Conservation (phyloP, 2,888 invertebrate genomes). For the Eutolmus rufibarbis region DNA sequence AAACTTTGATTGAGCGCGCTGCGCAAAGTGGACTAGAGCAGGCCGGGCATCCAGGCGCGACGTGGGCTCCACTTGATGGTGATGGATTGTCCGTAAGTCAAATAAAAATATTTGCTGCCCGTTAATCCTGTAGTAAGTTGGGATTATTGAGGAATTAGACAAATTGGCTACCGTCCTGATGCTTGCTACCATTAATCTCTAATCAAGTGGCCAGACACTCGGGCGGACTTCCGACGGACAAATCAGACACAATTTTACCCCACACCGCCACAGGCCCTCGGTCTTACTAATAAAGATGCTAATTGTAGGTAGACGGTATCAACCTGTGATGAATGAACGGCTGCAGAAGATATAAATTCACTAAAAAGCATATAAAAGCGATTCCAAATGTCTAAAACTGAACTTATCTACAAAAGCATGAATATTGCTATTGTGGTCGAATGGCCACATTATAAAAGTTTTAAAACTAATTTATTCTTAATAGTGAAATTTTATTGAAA, state of each 20-base stretch:
- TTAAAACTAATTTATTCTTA: too few relatives aligned
- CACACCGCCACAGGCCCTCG: neutral
- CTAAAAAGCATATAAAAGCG: neutral
- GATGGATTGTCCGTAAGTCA: neutral
- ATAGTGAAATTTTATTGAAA: too few relatives aligned
- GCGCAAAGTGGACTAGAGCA: conserved; percentile 8
- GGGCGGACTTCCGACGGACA: neutral
- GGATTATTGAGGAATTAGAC: conserved; percentile 1
- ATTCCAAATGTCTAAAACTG: neutral
- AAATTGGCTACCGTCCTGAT: conserved; percentile 18
- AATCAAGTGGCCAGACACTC: neutral
- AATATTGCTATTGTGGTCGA: too few relatives aligned
- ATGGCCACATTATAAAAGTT: too few relatives aligned
- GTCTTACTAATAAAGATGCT: neutral
- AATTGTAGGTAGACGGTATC: neutral
- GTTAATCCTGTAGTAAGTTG: conserved; percentile 15
- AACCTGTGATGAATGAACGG: neutral
- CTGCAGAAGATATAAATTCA: neutral
- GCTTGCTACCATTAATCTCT: neutral
- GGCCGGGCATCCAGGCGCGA: neutral
- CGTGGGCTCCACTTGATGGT: neutral
- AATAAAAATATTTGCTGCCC: conserved; percentile 7
- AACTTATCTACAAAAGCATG: neutral
- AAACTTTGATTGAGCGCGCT: conserved; percentile 19
- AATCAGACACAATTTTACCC: neutral